Evolutionary conservation across 2,888 invertebrate genomes (phyloP).

Genomic region (Rhaphigaster nebulosa): DNA sequence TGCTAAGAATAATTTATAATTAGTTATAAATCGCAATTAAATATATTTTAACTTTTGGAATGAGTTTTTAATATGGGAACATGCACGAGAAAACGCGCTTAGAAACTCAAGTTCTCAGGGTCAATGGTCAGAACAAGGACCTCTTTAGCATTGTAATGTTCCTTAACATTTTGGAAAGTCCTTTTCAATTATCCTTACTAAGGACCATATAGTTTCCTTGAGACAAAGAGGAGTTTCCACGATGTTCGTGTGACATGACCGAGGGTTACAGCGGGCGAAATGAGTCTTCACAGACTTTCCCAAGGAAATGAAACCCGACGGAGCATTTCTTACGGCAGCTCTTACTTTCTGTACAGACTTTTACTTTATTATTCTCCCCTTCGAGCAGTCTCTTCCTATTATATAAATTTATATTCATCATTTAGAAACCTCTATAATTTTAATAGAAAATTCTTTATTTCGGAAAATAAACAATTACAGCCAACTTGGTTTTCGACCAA

Average conservation of each 20-base stretch:
- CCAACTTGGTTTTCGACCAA: too few relatives aligned
- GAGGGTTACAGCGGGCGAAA: not conserved
- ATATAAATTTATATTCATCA: not conserved
- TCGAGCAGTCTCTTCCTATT: not conserved
- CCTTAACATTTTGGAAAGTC: not conserved
- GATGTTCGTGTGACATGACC: not conserved
- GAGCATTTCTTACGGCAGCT: conserved; percentile 20
- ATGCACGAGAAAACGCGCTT: too few relatives aligned
- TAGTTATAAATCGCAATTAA: too few relatives aligned
- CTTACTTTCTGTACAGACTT: conserved; percentile 6
- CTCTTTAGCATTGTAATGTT: not conserved
- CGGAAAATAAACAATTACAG: too few relatives aligned
- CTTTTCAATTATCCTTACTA: not conserved
- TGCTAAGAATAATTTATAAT: too few relatives aligned
- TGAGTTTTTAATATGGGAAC: too few relatives aligned
- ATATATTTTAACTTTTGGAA: too few relatives aligned
- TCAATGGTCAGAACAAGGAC: not conserved
- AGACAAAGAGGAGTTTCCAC: not conserved
- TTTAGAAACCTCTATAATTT: not conserved
- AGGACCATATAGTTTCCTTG: not conserved
- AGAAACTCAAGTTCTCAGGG: not conserved
- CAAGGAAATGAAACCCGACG: conserved; percentile 28
- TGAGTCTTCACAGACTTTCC: conserved; percentile 19
- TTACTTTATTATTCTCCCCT: not conserved
- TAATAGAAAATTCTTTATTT: too few relatives aligned